Evolutionary conservation across 2,888 invertebrate species (phyloP), one percentile per base, ranked within the genome.

Genomic region (Lacanobia oleracea): DNA sequence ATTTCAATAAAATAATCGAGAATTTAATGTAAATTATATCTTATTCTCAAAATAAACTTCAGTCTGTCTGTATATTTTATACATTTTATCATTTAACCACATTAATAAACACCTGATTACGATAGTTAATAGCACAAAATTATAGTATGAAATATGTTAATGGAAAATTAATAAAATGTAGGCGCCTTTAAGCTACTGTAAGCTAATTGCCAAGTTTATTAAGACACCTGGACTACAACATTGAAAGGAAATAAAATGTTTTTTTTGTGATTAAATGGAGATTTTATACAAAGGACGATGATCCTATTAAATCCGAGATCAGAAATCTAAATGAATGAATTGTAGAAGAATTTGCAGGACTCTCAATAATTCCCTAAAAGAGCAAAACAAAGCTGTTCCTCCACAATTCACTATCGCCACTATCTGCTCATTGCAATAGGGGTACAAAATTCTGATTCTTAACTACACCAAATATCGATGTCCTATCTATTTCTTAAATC

Each of bases 71-170:
- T n/a, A 21, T 48, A 10, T n/a, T n/a, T n/a, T n/a, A n/a, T 33
- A 53, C 18, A 27, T 57, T 50, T 60, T 43, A 61, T 45, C 27
- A 48, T 56, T 56, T 61, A 43, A 57, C 51, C 43, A 53, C 56
- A 62, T 71, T 56, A 66, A 64, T 76, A 77, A 53, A 71, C 71
- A 56, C 66, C 27, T 60, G 66, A 75, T 81, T 77, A 72, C 51
- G 63, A 77, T 75, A 45, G 21, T 70, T 86, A 82, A 82, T 73
- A 73, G 43, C 70, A 72, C 69, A 56, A 72, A 80, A 82, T 82
- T 69, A 80, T 77, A 73, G 77, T 67, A 72, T 56, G 37, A 16
- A 69, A 72, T 45, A 51, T 61, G 70, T 72, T 82, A 79, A 73
- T 75, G 64, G 53, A 62, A 79, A 60, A 63, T 72, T 72, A 66